These are phyloP conservation scores for Acanthococcus lagerstroemiae DNA, from an alignment of 2,888 invertebrate genomes.

Conservation along the genomic window DNA sequence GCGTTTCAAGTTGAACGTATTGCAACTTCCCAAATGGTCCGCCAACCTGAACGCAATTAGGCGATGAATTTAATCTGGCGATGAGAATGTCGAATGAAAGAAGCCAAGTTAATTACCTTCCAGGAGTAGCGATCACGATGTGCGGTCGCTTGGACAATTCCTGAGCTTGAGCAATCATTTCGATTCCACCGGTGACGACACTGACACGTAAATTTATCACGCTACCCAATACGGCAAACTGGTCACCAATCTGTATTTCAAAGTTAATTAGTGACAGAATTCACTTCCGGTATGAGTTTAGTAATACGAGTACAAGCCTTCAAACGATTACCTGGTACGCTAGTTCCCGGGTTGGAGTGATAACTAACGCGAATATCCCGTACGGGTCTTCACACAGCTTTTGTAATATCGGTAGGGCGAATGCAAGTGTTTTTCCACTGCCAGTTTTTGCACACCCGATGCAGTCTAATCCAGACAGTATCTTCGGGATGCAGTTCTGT, in stretches of 20 bases:
- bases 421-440: conserved; percentile 95
- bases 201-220: conserved; percentile 71
- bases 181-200: conserved; percentile 90
- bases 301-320: no score
- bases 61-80: neutral
- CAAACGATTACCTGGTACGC: conserved; percentile 64
- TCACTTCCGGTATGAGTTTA: conserved; percentile 11
- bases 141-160: conserved; percentile 79
- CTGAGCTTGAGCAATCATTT: conserved; percentile 78
- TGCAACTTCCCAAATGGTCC: conserved; percentile 81
- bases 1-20: conserved; percentile 66
- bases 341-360: conserved; percentile 90
- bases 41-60: conserved; percentile 53
- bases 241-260: conserved; percentile 72
- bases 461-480: conserved; percentile 71
- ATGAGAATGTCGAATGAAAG: neutral
- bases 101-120: conserved; percentile 43
- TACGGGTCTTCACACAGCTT: conserved; percentile 86
- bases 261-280: neutral
- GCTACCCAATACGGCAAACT: conserved; percentile 84
- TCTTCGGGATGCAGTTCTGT: conserved; percentile 64
- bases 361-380: conserved; percentile 85
- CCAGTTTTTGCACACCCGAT: conserved; percentile 97
- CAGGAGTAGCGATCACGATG: conserved; percentile 93
- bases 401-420: conserved; percentile 88